These are phyloP conservation scores for Oryzaephilus surinamensis DNA, from an alignment of 1,140 invertebrate genomes.

Conservation along the genomic window DNA sequence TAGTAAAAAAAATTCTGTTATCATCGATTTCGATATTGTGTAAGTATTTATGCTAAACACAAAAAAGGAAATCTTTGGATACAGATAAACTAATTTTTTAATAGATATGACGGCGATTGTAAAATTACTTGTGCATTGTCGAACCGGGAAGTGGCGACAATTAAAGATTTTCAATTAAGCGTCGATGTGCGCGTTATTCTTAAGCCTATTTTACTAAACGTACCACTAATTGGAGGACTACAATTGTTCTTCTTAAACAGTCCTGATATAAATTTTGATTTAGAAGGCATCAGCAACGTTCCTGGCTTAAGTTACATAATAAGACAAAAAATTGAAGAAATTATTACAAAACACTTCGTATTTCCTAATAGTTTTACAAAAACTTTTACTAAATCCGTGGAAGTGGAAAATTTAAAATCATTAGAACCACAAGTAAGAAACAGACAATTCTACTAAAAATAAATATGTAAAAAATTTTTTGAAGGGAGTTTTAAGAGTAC, in stretches of 20 bases:
- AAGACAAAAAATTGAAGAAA: conserved; percentile 74
- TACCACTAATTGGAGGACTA: conserved; percentile 81
- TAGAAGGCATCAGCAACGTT: conserved; percentile 85
- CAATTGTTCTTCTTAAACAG: conserved; percentile 91
- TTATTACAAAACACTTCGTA: conserved; percentile 77
- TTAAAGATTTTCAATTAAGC: conserved; percentile 83
- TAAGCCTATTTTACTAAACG: conserved; percentile 77
- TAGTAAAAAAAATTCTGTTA: conserved; percentile 81
- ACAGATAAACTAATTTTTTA: conserved; percentile 28
- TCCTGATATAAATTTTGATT: conserved; percentile 87
- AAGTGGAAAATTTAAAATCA: conserved; percentile 65
- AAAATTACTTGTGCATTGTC: conserved; percentile 78
- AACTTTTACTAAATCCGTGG: conserved; percentile 65
- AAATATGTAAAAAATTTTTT: conserved; percentile 13
- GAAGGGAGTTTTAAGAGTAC: conserved; percentile 75
- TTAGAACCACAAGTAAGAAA: conserved; percentile 72
- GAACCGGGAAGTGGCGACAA: conserved; percentile 67
- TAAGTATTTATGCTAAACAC: conserved; percentile 40
- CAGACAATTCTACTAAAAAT: conserved; percentile 2
- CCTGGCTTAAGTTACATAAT: conserved; percentile 84
- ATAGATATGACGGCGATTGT: conserved; percentile 84
- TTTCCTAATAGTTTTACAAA: conserved; percentile 86
- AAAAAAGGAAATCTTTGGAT: neutral
- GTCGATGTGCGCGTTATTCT: conserved; percentile 83
- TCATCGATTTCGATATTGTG: conserved; percentile 89